Evolutionary conservation across 2,113 vertebrate genomes (phyloP), one percentile per base, ranked within the genome.

Genomic region (Rhipidura dahli): DNA sequence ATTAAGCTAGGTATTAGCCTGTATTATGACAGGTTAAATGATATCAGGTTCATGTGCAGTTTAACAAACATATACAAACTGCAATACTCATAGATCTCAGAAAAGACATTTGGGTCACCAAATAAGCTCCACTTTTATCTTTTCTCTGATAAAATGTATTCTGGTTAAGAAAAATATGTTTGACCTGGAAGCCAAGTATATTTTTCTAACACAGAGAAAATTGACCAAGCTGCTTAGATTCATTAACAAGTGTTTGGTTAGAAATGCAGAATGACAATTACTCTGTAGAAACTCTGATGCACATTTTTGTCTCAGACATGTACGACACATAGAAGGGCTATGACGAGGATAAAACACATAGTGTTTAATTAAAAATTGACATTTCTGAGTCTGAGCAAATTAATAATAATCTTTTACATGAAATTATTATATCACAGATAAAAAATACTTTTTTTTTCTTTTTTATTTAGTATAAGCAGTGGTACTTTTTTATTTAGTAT

Each of bases 311-410:
- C 45, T 78, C 16, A 24, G 31, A 31, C 10, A 22, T 22, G 5
- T 40, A 12, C 21, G 63, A 51, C 6, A 4, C 15, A 16, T 50
- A 28, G 16, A 49, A 73, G 6, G 10, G 1, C 6, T 69, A 35
- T 69, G 19, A 20, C 0, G 1, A 50, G 5, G 5, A 5, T 4
- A 40, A 23, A 82, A 70, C 3, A 73, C 20, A 37, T 0, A 51
- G 4, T 15, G 4, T 47, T 21, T 57, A 35, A 84, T 33, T 35
- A 24, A 39, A 9, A 69, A 31, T 11, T 40, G 30, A 8, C 4
- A 14, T 82, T 61, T 73, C 35, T 13, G 13, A 80, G 2, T 40
- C 59, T 64, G 10, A 20, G 28, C 11, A 7, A 71, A 42, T 56
- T 72, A 71, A 45, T 1, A 57, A 18, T 1, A 12, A 30, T 15